These are phyloP conservation scores for Calliphora vicina DNA, from an alignment of 1,140 invertebrate species.

Conservation along the genomic window DNA sequence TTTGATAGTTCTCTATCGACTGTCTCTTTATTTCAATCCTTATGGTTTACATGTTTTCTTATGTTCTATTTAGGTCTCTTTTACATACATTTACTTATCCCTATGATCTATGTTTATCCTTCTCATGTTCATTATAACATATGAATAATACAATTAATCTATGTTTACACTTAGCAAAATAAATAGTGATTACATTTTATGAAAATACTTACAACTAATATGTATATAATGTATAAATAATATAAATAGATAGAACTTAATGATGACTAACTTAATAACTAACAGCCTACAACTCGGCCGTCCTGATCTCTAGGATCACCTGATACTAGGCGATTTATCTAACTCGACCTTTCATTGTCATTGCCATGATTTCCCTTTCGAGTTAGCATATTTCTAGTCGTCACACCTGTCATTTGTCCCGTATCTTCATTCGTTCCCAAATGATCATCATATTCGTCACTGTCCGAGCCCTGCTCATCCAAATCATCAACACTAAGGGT, in stretches of 20 bases:
- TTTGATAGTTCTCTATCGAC: not conserved
- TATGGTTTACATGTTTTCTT: not conserved
- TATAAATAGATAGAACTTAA: too few species aligned
- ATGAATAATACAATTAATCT: too few species aligned
- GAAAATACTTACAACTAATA: too few species aligned
- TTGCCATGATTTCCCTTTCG: not conserved
- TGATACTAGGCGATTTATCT: not conserved
- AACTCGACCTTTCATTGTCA: not conserved
- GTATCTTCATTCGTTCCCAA: not conserved
- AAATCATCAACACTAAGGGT: slow-evolving; percentile 10
- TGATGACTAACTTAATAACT: not conserved
- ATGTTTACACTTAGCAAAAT: too few species aligned
- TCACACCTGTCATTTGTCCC: not conserved
- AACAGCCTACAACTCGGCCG: slow-evolving; percentile 15
- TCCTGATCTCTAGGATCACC: slow-evolving; percentile 10
- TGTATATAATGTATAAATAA: too few species aligned
- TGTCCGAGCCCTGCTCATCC: not conserved
- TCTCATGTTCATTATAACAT: too few species aligned
- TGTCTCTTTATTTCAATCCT: not conserved
- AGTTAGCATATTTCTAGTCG: slow-evolving; percentile 1
- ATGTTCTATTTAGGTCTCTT: not conserved
- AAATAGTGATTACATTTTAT: too few species aligned
- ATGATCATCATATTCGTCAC: not conserved
- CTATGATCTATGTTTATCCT: too few species aligned
- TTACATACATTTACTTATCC: not conserved